These are phyloP conservation scores for Sitobion miscanthi DNA, from an alignment of 1,140 invertebrate genomes.

Conservation along the genomic window DNA sequence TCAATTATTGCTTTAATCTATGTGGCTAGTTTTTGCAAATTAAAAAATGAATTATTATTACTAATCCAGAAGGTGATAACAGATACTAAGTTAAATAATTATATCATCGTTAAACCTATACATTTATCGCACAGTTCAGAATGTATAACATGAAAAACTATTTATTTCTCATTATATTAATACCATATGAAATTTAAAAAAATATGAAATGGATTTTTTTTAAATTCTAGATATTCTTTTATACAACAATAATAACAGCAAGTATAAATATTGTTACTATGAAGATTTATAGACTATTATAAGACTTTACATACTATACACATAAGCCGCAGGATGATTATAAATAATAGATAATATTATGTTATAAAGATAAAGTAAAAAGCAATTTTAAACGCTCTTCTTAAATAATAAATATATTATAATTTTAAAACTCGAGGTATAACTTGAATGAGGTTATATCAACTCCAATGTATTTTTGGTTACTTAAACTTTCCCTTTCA, in stretches of 20 bases:
- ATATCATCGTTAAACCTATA: background rate
- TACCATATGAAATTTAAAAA: no score
- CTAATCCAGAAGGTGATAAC: background rate
- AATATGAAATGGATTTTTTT: background rate
- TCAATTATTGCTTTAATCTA: no score
- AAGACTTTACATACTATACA: background rate
- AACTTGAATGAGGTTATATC: background rate
- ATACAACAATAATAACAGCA: background rate
- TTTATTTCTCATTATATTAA: no score
- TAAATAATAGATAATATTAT: background rate
- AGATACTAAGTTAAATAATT: no score
- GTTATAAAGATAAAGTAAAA: background rate
- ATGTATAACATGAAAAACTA: background rate
- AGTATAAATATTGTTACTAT: background rate
- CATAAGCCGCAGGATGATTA: background rate
- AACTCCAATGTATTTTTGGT: background rate
- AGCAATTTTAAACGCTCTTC: background rate
- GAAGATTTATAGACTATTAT: background rate
- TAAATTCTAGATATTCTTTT: background rate
- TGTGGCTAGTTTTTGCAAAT: no score
- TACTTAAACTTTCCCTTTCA: background rate
- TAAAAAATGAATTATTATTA: no score
- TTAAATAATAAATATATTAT: constrained; percentile 19
- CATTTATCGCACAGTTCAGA: background rate
- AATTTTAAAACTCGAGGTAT: background rate